Evolutionary conservation across 2,888 invertebrate species (phyloP).

Genomic region (Leptopilina syphax): DNA sequence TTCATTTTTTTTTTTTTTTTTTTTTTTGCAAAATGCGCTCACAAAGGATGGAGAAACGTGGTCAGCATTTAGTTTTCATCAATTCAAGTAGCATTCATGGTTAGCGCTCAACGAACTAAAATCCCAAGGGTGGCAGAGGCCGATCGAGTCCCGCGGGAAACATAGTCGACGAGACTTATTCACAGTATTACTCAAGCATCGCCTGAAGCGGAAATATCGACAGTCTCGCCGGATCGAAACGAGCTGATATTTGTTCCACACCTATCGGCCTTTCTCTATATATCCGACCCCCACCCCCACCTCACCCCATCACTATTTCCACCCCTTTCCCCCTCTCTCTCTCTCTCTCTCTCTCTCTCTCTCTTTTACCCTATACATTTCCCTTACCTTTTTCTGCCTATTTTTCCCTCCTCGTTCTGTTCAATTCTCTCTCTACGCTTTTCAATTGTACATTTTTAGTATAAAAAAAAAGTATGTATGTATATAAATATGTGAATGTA

Average conservation of each 20-base stretch:
- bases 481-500: too few relatives aligned
- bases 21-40: background rate
- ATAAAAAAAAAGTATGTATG: too few relatives aligned
- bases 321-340: background rate
- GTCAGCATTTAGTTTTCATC: slow-evolving; percentile 41
- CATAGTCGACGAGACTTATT: slow-evolving; percentile 47
- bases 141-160: slow-evolving; percentile 31
- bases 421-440: slow-evolving; percentile 28
- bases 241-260: slow-evolving; percentile 46
- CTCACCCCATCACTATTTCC: slow-evolving; percentile 11
- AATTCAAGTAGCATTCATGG: slow-evolving; percentile 39
- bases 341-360: background rate
- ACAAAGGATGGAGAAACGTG: slow-evolving; percentile 25
- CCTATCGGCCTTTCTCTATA: slow-evolving; percentile 41
- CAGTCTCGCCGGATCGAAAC: slow-evolving; percentile 43
- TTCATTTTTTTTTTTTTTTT: background rate
- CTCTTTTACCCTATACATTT: too few relatives aligned
- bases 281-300: background rate
- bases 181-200: slow-evolving; percentile 43
- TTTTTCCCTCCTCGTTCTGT: slow-evolving; percentile 33
- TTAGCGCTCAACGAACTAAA: slow-evolving; percentile 46
- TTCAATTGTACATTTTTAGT: slow-evolving; percentile 15
- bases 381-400: slow-evolving; percentile 42
- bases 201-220: slow-evolving; percentile 43
- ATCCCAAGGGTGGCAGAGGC: slow-evolving; percentile 35